phyloP scores from a whole-genome alignment of 2,888 invertebrate species.

The Phyllotreta cruciferae region DNA sequence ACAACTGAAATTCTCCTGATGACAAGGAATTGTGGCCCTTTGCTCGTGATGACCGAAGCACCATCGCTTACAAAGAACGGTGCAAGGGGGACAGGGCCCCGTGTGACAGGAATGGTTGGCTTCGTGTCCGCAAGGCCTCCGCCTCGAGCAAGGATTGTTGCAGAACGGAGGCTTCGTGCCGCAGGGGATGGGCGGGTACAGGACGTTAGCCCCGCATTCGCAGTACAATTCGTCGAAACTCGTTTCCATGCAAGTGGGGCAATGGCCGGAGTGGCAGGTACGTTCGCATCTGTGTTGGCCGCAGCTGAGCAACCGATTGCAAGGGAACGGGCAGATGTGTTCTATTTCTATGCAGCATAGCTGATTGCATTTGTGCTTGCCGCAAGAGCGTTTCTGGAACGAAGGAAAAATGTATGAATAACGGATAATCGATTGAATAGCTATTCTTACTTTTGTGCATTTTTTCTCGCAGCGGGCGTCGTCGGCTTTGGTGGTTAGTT shows the following conservation, averaged over 20 bases:
- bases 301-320: constrained; percentile 83
- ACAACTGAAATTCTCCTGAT: constrained; percentile 87
- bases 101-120: constrained; percentile 87
- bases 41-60: constrained; percentile 73
- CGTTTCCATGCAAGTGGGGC: constrained; percentile 78
- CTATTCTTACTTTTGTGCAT: constrained; percentile 76
- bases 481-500: constrained; percentile 73
- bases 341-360: constrained; percentile 87
- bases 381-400: constrained; percentile 76
- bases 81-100: constrained; percentile 82
- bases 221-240: constrained; percentile 90
- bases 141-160: constrained; percentile 75
- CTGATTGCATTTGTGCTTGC: constrained; percentile 89
- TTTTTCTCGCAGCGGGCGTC: constrained; percentile 87
- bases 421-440: too few relatives aligned
- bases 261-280: constrained; percentile 88
- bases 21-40: constrained; percentile 88
- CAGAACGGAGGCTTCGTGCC: constrained; percentile 88
- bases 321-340: constrained; percentile 85
- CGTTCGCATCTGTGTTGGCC: constrained; percentile 88
- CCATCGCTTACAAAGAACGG: constrained; percentile 82
- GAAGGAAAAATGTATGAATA: constrained; percentile 14
- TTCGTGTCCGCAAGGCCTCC: constrained; percentile 81
- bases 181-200: constrained; percentile 92
- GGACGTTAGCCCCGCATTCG: constrained; percentile 85